Evolutionary conservation across 2,113 vertebrate species (phyloP).

Genomic region (Anarrhichthys ocellatus): DNA sequence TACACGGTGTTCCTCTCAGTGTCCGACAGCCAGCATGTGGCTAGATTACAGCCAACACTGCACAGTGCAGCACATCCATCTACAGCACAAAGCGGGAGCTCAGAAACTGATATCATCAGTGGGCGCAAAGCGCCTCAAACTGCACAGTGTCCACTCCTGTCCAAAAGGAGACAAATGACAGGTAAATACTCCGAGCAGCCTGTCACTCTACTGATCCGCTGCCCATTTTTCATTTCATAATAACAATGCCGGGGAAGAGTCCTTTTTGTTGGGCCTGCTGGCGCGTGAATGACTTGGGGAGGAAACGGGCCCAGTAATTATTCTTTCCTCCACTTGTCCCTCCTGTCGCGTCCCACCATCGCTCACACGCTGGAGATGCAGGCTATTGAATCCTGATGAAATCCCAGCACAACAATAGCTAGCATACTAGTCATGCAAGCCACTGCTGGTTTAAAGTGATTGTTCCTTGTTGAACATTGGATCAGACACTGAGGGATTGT

Average conservation of each 20-base stretch:
- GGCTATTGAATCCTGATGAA: conserved; percentile 77
- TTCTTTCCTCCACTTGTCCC: conserved; percentile 74
- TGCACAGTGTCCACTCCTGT: conserved; percentile 67
- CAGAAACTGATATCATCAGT: conserved; percentile 66
- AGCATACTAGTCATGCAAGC: conserved; percentile 31
- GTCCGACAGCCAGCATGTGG: conserved; percentile 64
- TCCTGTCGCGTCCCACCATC: conserved; percentile 71
- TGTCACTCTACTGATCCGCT: conserved; percentile 61
- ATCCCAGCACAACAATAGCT: conserved; percentile 59
- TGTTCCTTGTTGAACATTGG: conserved; percentile 33
- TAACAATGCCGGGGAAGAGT: conserved; percentile 72
- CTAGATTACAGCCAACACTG: conserved; percentile 62
- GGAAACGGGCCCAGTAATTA: conserved; percentile 77
- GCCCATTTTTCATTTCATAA: conserved; percentile 76
- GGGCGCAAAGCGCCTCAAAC: conserved; percentile 31
- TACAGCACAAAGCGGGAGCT: conserved; percentile 48
- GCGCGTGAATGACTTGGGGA: conserved; percentile 70
- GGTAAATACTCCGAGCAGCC: conserved; percentile 74
- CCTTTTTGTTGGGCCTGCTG: conserved; percentile 56
- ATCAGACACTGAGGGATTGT: conserved; percentile 55
- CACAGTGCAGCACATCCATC: conserved; percentile 64
- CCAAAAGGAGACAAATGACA: conserved; percentile 75
- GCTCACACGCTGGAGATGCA: conserved; percentile 59
- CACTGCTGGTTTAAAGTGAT: conserved; percentile 29
- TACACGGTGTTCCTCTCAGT: conserved; percentile 63